Evolutionary conservation across 2,797 vertebrate genomes (phyloP), one percentile per base, ranked within the genome.

Genomic region (Thamnophis elegans): DNA sequence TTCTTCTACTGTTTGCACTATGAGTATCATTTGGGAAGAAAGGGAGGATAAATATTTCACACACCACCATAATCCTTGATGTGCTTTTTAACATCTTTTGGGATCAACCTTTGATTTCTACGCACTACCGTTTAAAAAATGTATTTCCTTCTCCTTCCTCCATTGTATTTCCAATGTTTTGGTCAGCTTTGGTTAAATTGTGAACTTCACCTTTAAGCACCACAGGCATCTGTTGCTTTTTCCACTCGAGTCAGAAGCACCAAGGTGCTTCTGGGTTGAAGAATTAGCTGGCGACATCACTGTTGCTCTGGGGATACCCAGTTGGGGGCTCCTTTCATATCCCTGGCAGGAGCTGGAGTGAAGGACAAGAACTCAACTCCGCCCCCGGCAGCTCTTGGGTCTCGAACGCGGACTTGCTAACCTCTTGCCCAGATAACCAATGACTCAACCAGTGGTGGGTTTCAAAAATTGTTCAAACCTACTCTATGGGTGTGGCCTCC

Each of bases 341-440:
- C n/a, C 32, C 32, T 73, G 32, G 16, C 68, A 73, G 32, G 68
- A 36, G 68, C 68, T 36, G 68, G 68, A 20, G 68, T 73, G 32
- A 73, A 36, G 68, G 32, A 32, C 32, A 18, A 73, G 68, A 73
- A 20, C 32, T 73, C 68, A 73, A 73, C 65, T 18, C 68, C 0
- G 0, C 2, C 32, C 7, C 28, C 1, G 1, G n/a, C 1, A 73
- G 32, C 16, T 36, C 68, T 73, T 0, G 0, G 32, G 16, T 73
- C 32, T 36, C 32, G 2, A 73, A 73, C 6, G 1, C 0, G 16
- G 7, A 16, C 7, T 20, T 36, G n/a, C 32, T 73, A 8, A 36
- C 7, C 16, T 73, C 32, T 73, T 73, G 2, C 68, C n/a, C n/a
- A 68, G 14, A 1, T 1, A 32, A 32, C n/a, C 65, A 32, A 32